A percentile compares a stretch with the other conserved stretches of the same genome.
Evolutionary conservation across 2,888 invertebrate species (phyloP).

Genomic region (Diadromus collaris): DNA sequence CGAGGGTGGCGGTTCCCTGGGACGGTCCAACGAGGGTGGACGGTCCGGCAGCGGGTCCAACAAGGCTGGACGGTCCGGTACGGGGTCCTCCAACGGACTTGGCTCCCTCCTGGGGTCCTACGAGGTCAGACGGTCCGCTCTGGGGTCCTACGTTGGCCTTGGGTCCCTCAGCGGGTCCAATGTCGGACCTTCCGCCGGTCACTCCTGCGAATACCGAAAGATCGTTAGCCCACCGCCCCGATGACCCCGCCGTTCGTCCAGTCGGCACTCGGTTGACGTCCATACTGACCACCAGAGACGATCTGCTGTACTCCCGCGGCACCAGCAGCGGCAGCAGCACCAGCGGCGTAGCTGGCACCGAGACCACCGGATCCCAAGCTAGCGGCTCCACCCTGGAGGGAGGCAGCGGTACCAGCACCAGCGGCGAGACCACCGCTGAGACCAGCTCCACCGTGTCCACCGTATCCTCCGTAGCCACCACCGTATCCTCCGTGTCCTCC

Average conservation of each 20-base stretch:
- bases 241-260: too few species aligned
- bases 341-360: conserved; percentile 79
- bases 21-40: conserved; percentile 78
- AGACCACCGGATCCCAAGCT: conserved; percentile 79
- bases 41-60: conserved; percentile 79
- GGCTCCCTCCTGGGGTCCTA: conserved; percentile 79
- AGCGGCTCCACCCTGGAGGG: conserved; percentile 79
- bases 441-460: conserved; percentile 74
- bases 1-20: conserved; percentile 78
- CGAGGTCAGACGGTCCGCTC: conserved; percentile 78
- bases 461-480: conserved; percentile 66
- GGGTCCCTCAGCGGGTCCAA: conserved; percentile 79
- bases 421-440: conserved; percentile 78
- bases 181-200: conserved; percentile 78
- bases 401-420: conserved; percentile 77
- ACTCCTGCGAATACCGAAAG: conserved; percentile 71
- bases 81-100: conserved; percentile 79
- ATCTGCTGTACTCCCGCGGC: conserved; percentile 79
- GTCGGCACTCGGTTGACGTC: too few species aligned
- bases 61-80: conserved; percentile 78
- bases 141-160: conserved; percentile 80
- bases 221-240: too few species aligned
- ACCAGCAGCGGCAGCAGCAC: conserved; percentile 78
- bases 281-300: conserved; percentile 77
- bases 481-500: conserved; percentile 71